Evolutionary conservation across 2,113 vertebrate species (phyloP).

Genomic region (Toxostoma redivivum): DNA sequence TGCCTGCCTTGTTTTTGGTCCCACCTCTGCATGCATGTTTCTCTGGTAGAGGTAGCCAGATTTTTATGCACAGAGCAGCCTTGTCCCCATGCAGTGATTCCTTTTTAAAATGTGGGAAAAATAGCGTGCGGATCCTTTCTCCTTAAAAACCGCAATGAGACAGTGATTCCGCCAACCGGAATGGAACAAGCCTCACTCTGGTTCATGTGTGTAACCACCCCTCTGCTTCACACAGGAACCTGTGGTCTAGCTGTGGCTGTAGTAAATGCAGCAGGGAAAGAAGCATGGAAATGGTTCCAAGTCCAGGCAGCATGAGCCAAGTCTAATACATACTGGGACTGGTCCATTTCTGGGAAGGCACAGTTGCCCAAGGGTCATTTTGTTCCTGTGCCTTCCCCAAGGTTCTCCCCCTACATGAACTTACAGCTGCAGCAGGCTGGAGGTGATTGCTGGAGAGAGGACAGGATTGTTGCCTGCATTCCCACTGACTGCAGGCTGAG

Average conservation of each 20-base stretch:
- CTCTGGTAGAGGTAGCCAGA: background rate
- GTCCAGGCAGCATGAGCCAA: background rate
- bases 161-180: background rate
- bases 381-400: background rate
- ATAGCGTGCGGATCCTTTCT: background rate
- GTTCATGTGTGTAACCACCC: background rate
- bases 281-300: background rate
- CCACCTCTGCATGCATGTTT: background rate
- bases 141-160: background rate
- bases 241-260: background rate
- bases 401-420: background rate
- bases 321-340: background rate
- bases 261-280: background rate
- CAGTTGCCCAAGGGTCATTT: background rate
- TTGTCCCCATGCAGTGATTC: background rate
- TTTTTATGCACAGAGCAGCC: background rate
- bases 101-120: background rate
- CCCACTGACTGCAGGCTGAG: background rate
- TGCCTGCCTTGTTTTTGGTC: background rate
- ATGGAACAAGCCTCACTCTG: background rate
- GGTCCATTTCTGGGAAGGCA: background rate
- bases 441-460: background rate
- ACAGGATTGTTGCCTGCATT: background rate
- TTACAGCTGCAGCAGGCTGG: background rate
- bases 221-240: background rate